phyloP scores from a whole-genome alignment of 37 sponge, comb jelly and placozoan genomes.

The Crambe crambe region DNA sequence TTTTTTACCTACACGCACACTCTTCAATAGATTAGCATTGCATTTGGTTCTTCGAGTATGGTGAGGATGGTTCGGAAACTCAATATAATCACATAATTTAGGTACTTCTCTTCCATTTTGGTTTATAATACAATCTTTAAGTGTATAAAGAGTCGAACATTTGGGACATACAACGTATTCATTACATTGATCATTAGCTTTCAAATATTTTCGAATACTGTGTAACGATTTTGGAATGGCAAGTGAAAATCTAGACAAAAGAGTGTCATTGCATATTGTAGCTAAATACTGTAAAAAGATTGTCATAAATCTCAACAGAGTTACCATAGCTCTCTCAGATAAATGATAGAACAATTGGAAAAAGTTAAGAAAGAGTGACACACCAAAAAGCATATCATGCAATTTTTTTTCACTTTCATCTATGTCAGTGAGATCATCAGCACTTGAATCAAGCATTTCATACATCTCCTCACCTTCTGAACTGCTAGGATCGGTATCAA shows the following conservation, averaged over 20 bases:
- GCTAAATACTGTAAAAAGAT: not conserved
- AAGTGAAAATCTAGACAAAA: not conserved
- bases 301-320: not conserved
- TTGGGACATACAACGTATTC: constrained; percentile 47
- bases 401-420: not conserved
- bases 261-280: not conserved
- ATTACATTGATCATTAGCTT: not conserved
- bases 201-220: not conserved
- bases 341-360: not conserved
- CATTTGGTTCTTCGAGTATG: constrained; percentile 11
- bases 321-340: constrained; percentile 4
- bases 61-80: constrained; percentile 41
- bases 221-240: not conserved
- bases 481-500: not conserved
- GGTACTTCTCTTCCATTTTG: not conserved
- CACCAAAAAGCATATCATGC: not conserved
- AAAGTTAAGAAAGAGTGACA: not conserved
- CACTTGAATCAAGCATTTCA: no score
- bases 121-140: not conserved
- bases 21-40: constrained; percentile 15
- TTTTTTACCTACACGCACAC: not conserved
- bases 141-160: constrained; percentile 21
- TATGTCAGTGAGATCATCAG: not conserved
- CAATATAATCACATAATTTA: not conserved
- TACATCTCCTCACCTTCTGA: not conserved